Evolutionary conservation across 2,113 vertebrate genomes (phyloP).

Genomic region (Pseudorectes ferrugineus): DNA sequence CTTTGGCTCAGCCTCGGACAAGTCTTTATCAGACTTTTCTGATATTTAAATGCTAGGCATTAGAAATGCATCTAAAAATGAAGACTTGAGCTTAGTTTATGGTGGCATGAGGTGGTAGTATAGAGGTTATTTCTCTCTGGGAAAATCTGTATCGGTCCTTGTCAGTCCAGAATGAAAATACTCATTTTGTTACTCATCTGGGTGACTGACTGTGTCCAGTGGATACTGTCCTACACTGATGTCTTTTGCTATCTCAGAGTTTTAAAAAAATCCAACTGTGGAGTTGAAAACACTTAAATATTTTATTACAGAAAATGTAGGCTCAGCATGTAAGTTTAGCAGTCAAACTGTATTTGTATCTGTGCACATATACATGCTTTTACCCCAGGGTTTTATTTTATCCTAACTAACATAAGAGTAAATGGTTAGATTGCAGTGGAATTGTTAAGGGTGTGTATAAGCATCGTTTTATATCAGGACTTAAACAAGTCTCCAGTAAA

Average conservation of each 20-base stretch:
- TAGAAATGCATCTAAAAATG: background rate
- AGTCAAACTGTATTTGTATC: background rate
- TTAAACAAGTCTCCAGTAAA: background rate
- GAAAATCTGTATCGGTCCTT: background rate
- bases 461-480: background rate
- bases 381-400: background rate
- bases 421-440: background rate
- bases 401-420: background rate
- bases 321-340: constrained; percentile 32
- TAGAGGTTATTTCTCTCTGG: background rate
- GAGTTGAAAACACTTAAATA: constrained; percentile 55
- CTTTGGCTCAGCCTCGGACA: background rate
- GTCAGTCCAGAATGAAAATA: background rate
- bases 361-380: background rate
- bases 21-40: background rate
- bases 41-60: background rate
- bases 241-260: background rate
- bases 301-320: constrained; percentile 56
- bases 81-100: background rate
- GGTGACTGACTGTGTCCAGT: constrained; percentile 6
- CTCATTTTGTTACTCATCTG: background rate
- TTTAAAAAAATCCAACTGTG: background rate
- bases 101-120: background rate
- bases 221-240: constrained; percentile 1
- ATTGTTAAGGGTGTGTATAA: background rate